Base-by-base conservation (phyloP, 1,140 invertebrate genomes). In the Platorchestia sp. region DNA sequence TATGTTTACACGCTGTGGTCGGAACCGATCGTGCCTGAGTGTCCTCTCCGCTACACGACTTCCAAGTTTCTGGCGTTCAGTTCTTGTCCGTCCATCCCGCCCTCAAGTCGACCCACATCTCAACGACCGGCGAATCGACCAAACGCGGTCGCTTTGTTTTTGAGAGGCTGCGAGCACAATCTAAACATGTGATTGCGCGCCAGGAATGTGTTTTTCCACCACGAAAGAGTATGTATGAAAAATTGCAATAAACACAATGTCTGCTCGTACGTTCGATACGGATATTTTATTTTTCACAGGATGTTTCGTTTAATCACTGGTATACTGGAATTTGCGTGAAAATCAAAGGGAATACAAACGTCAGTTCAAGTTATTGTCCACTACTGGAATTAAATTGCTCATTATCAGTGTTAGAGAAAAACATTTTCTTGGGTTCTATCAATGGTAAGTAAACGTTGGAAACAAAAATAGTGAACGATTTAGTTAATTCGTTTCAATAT, bases 1-100 rank as follows among this genome's bases (percentile, higher is more conserved):
- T 93, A 93, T 93, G 91, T 93, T 93, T 93, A 93, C 91, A 93
- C 91, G 45, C n/a, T n/a, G 45, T 45, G 91, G 91, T 47, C 45
- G 91, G 91, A 93, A 45, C 91, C 10, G 91, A 93, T 93, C 91
- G 91, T 93, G 91, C 91, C 91, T 40, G 40, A 47, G 91, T 93
- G 91, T 93, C 91, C 45, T 36, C 91, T 47, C 44, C 19, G 19
- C 91, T 93, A 93, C 91, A 93, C 91, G 91, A 93, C 91, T 93
- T 45, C 43, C 40, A 45, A 42, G 87, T 90, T 44, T 44, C 44
- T 41, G 41, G 27, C 87, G 44, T 75, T 75, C 27, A 42, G 87
- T 44, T 44, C 87, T 90, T 44, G 41, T 43, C 87, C 44, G 87
- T 90, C 87, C 87, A 42, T 42, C 41, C 41, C 42, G 87, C 41